Evolutionary conservation across 1,140 invertebrate genomes (phyloP), one percentile per base, ranked within the genome.

Genomic region (Aphelenchoides besseyi): DNA sequence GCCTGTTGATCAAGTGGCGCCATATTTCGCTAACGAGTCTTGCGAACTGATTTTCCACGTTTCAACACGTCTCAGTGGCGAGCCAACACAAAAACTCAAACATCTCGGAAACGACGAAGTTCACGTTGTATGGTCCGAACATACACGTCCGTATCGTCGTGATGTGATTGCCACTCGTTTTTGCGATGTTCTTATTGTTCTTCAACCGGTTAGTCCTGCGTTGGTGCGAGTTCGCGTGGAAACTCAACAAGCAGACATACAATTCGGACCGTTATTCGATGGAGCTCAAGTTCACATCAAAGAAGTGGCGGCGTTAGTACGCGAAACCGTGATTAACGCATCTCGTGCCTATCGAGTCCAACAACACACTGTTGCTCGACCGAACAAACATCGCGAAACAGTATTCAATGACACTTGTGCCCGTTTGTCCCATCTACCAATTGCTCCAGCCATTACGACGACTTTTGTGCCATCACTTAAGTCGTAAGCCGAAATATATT

Each of bases 51-150:
- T 90, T n/a, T 98, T 96, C 86, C 97, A 99, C 86, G 95, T 98
- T 30, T 92, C 95, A n/a, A 99, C 97, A 0, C 88, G 94, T 74
- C 96, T 99, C 91, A 90, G 91, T 12, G 85, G 75, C 64, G 86
- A 82, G 62, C 86, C 69, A 18, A 77, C 75, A 26, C 69, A 85
- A 37, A 84, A 84, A 55, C 66, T 82, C 61, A 85, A 81, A 41
- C 82, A 84, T 53, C 52, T 84, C 3, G 82, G 82, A 33, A 99
- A 99, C 86, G 96, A 99, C 87, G 96, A 98, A 87, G 93, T 98
- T 36, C 95, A 98, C 83, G 95, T 98, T 72, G 94, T 99, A 16
- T 99, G 96, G 96, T 97, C 94, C 26, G 96, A 99, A 85, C 94
- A 98, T 85, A 89, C 88, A 84, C 88, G 94, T 64, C 93, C 96